phyloP scores from a whole-genome alignment of 2,888 invertebrate species.

The Bugula neritina region DNA sequence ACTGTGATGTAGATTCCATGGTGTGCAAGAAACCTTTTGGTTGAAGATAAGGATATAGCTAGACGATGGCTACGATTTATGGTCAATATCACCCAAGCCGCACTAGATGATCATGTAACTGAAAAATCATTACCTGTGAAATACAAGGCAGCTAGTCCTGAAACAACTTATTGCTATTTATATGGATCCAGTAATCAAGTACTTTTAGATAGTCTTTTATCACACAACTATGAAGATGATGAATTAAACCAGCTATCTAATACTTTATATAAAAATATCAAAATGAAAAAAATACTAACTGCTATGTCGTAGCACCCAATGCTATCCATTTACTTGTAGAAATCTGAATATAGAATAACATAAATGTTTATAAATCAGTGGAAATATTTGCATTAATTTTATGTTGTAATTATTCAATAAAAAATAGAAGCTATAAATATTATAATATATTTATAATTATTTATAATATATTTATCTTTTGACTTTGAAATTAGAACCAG shows the following conservation, averaged over 20 bases:
- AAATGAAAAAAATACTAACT: too few relatives aligned
- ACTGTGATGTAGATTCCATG: conserved; percentile 58
- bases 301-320: too few relatives aligned
- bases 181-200: conserved; percentile 36
- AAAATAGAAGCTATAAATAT: too few relatives aligned
- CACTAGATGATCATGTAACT: conserved; percentile 53
- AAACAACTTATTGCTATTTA: conserved; percentile 55
- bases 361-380: too few relatives aligned
- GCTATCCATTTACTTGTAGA: too few relatives aligned
- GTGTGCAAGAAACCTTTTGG: conserved; percentile 55
- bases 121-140: conserved; percentile 55
- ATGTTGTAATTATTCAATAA: too few relatives aligned
- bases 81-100: conserved; percentile 56
- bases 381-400: too few relatives aligned
- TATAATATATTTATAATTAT: too few relatives aligned
- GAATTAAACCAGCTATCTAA: neutral
- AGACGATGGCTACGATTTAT: conserved; percentile 57
- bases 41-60: conserved; percentile 53
- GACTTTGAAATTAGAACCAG: too few relatives aligned
- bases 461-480: too few relatives aligned
- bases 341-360: too few relatives aligned
- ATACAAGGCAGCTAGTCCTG: conserved; percentile 58
- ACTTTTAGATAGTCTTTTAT: conserved; percentile 30
- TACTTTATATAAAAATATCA: conserved; percentile 15
- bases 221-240: neutral